Evolutionary conservation across 2,888 invertebrate species (phyloP).

Genomic region (Phrixothrix hirtus): DNA sequence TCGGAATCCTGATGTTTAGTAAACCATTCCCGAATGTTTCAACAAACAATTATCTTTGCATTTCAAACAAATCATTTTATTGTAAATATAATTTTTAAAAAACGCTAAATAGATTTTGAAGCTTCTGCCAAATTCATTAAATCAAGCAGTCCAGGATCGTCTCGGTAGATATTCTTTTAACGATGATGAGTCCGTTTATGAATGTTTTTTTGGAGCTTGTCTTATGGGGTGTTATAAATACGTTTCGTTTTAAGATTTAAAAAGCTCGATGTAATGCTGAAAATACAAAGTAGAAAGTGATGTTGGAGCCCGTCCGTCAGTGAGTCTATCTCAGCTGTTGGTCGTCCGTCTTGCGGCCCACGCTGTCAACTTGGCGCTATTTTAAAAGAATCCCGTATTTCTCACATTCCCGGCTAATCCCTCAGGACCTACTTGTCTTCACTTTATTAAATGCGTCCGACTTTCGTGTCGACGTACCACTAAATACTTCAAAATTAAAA

Average conservation of each 20-base stretch:
- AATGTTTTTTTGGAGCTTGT: not conserved
- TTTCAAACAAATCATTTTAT: constrained; percentile 46
- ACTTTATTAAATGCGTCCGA: constrained; percentile 39
- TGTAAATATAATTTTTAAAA: constrained; percentile 47
- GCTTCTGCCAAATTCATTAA: constrained; percentile 18
- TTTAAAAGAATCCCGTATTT: constrained; percentile 39
- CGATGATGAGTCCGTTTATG: not conserved
- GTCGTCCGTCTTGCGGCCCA: constrained; percentile 43
- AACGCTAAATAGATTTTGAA: constrained; percentile 16
- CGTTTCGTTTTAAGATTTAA: constrained; percentile 8
- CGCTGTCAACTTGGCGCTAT: constrained; percentile 42
- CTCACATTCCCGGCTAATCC: constrained; percentile 43
- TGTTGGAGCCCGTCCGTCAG: constrained; percentile 29
- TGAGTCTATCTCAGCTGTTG: constrained; percentile 39
- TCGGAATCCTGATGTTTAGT: constrained; percentile 55
- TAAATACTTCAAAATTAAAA: constrained; percentile 26
- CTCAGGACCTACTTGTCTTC: constrained; percentile 45
- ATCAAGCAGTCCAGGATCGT: constrained; percentile 6
- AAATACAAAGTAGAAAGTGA: constrained; percentile 32
- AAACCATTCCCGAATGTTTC: constrained; percentile 47
- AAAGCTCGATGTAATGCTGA: constrained; percentile 17
- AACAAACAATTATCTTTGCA: constrained; percentile 53
- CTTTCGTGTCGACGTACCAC: constrained; percentile 27
- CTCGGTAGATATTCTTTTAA: not conserved
- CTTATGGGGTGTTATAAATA: constrained; percentile 18